Conservation (phyloP, 1,140 invertebrate genomes). For the Aphelinus atriplicis region DNA sequence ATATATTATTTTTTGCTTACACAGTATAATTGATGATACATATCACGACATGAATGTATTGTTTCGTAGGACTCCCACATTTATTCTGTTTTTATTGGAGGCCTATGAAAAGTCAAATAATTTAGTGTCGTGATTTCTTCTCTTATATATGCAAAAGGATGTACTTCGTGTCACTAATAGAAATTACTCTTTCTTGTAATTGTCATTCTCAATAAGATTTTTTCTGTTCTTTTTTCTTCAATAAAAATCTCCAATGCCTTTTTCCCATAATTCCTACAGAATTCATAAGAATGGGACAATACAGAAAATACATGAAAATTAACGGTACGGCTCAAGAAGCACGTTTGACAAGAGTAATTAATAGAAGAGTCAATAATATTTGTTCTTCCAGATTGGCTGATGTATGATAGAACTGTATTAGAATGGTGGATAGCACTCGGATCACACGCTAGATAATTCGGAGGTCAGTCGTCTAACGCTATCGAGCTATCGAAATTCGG, state of each 20-base stretch:
- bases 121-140: conserved; percentile 3
- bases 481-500: conserved; percentile 60
- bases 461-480: conserved; percentile 63
- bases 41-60: background rate
- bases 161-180: background rate
- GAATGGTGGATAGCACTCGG: conserved; percentile 49
- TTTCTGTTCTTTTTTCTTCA: background rate
- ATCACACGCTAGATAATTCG: conserved; percentile 58
- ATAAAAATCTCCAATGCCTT: conserved; percentile 5
- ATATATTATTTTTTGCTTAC: conserved; percentile 10
- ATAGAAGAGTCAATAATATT: conserved; percentile 5
- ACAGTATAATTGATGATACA: conserved; percentile 1
- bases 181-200: background rate
- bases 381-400: background rate
- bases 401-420: conserved; percentile 10
- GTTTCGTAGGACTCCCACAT: conserved; percentile 4
- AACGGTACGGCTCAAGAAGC: conserved; percentile 49
- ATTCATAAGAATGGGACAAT: background rate
- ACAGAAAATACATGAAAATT: background rate
- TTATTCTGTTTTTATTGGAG: conserved; percentile 1
- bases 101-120: background rate
- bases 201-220: background rate
- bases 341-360: conserved; percentile 44
- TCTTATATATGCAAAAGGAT: conserved; percentile 5
- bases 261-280: background rate